Evolutionary conservation across 1,140 invertebrate genomes (phyloP).

Genomic region (Brachionus rotundiformis): DNA sequence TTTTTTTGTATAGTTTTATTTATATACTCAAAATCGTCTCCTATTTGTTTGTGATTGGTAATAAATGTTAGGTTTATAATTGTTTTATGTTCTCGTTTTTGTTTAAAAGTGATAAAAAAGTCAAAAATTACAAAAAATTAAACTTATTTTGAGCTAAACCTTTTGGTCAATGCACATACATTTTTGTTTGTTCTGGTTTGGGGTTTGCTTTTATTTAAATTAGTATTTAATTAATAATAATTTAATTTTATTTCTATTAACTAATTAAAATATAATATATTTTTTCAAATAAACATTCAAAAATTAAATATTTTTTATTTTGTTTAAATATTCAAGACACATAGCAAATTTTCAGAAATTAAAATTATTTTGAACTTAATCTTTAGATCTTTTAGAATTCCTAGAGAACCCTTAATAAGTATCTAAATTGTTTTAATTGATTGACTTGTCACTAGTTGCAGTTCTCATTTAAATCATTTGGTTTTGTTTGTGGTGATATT

Average conservation of each 20-base stretch:
- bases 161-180: background rate
- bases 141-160: background rate
- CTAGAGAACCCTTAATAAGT: too few relatives aligned
- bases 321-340: background rate
- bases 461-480: too few relatives aligned
- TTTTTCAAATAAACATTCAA: conserved; percentile 32
- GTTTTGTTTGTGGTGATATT: too few relatives aligned
- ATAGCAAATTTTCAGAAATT: too few relatives aligned
- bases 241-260: background rate
- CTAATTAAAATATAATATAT: background rate
- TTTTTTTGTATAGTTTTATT: conserved; percentile 49
- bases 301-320: background rate
- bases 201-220: conserved; percentile 2
- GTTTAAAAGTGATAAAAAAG: background rate
- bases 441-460: too few relatives aligned
- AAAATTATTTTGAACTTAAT: too few relatives aligned
- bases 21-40: conserved; percentile 24
- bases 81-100: background rate
- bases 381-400: too few relatives aligned
- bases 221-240: conserved; percentile 19
- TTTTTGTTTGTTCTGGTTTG: background rate
- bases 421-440: too few relatives aligned
- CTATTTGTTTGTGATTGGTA: conserved; percentile 17
- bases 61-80: background rate
- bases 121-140: background rate